A percentile compares a stretch with the other conserved stretches of the same genome.
These are phyloP conservation scores for Drosophila ustulata DNA, from an alignment of 2,888 invertebrate genomes.

Conservation along the genomic window DNA sequence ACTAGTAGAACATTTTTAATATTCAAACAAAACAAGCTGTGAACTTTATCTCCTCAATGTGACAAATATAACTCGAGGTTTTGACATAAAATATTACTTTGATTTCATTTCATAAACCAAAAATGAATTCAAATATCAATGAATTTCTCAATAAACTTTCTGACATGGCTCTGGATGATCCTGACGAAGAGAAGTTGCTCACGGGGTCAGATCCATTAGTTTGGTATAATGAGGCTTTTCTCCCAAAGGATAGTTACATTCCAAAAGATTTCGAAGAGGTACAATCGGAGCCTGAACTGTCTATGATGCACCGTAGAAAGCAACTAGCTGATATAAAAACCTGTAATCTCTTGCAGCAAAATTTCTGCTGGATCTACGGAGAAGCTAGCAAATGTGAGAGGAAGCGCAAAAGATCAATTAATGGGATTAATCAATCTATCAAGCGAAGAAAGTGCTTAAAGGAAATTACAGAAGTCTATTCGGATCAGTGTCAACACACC, in stretches of 20 bases:
- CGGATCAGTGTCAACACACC: accelerated
- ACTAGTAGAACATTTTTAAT: background rate
- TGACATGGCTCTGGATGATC: slow-evolving; percentile 5
- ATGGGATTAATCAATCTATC: background rate
- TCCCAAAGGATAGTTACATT: background rate
- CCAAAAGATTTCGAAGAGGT: slow-evolving; percentile 14
- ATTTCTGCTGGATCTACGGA: slow-evolving; percentile 11
- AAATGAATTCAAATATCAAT: slow-evolving; percentile 15
- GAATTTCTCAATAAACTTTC: slow-evolving; percentile 20
- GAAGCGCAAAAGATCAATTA: slow-evolving; percentile 16
- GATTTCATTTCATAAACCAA: background rate
- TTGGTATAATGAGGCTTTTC: background rate
- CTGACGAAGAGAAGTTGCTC: background rate
- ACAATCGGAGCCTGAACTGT: slow-evolving; percentile 31
- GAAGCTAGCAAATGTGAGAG: background rate
- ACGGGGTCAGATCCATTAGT: background rate
- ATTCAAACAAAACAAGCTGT: background rate
- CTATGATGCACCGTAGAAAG: background rate
- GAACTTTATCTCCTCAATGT: background rate
- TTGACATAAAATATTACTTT: slow-evolving; percentile 1
- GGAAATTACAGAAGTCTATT: background rate
- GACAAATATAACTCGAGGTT: background rate
- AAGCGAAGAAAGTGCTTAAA: slow-evolving; percentile 12
- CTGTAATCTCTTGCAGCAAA: background rate
- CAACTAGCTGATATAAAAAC: background rate